Percentiles rank a stretch among this genome's conserved stretches.
Conservation (phyloP, 2,113 vertebrate genomes). For the Salvelinus alpinus region DNA sequence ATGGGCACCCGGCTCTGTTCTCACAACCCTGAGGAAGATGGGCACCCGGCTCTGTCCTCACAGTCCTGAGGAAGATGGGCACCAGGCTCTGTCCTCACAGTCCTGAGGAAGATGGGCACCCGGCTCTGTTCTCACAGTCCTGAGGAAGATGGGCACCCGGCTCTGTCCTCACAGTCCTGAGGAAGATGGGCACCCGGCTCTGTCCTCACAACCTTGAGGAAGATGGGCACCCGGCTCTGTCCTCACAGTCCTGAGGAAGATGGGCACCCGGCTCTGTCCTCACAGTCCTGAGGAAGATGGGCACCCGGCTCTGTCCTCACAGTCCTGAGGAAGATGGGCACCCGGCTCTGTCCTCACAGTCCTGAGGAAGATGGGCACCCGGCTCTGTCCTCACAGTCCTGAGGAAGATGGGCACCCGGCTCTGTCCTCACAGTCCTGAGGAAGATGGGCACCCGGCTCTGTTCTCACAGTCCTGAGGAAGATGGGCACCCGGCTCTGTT, state of each 20-base stretch:
- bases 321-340: not conserved
- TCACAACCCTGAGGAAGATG: not conserved
- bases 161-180: too few relatives aligned
- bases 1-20: not conserved
- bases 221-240: not conserved
- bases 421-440: too few relatives aligned
- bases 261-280: not conserved
- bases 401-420: not conserved
- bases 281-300: not conserved
- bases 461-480: too few relatives aligned
- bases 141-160: too few relatives aligned
- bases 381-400: too few relatives aligned
- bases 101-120: not conserved
- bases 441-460: too few relatives aligned
- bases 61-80: not conserved
- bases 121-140: too few relatives aligned
- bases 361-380: not conserved
- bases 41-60: too few relatives aligned
- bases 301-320: not conserved
- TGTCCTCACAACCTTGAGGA: not conserved
- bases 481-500: not conserved
- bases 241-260: not conserved
- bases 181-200: too few relatives aligned
- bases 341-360: too few relatives aligned
- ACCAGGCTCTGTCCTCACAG: not conserved